Evolutionary conservation across 1,140 invertebrate genomes (phyloP), one percentile per base, ranked within the genome.

Genomic region (Trachymyrmex septentrionalis): DNA sequence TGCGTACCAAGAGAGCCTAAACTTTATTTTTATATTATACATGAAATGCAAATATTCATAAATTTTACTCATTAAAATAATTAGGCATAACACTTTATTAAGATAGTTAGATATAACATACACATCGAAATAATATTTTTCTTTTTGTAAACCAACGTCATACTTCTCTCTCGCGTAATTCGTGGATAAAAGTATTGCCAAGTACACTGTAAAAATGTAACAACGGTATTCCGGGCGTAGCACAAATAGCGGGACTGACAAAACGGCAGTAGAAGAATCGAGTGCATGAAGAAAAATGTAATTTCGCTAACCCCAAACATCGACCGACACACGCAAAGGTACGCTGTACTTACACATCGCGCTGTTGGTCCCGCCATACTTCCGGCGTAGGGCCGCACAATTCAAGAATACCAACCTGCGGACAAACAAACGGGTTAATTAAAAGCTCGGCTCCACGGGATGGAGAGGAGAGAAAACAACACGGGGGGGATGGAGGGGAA

Each of bases 371-470:
- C 71, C 69, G n/a, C 24, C 27, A 38, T 85, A 73, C 81, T 76
- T 75, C 81, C 69, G 69, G 81, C 12, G 71, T 73, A 61, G 48
- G 6, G 50, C 57, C 67, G 59, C 71, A 71, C 86, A 86, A 88
- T 89, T 89, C 86, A 76, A 87, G 85, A 89, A 89, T 89, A 86
- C 71, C 73, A 86, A 87, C 86, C 81, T 86, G 78, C 87, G 75
- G 78, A 91, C 91, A 91, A 91, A 92, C 91, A 92, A 91, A 91
- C 91, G 91, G 86, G 91, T 92, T 92, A 92, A 92, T 92, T 92
- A 92, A 92, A 92, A 90, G 78, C 88, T 77, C 81, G 78, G 61
- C 73, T 34, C 75, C 57, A 12, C n/a, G 53, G 9, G 34, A 16
- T 24, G 53, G 38, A 14, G 63, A 78, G 82, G 44, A 27, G 30